Percentiles rank a stretch among this genome's conserved stretches.
Evolutionary conservation across 1,140 invertebrate species (phyloP).

Genomic region (Camponotus vicinus): DNA sequence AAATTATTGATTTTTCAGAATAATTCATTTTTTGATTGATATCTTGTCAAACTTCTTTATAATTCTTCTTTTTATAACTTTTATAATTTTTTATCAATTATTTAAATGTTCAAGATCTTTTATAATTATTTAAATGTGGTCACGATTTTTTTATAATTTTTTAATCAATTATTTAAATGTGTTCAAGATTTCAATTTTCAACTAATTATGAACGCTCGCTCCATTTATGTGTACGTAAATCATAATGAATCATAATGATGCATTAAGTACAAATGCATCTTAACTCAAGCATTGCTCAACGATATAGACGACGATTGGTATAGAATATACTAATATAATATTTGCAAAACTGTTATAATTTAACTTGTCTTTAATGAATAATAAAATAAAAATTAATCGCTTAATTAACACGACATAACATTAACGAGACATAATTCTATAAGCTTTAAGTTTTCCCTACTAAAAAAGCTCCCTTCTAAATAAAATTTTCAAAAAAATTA

Average conservation of each 20-base stretch:
- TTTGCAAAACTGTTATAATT: conserved; percentile 16
- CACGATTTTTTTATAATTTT: not conserved
- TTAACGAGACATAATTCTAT: not conserved
- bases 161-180: conserved; percentile 4
- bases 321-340: conserved; percentile 16
- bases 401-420: not conserved
- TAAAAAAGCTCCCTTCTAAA: not conserved
- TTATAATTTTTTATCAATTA: too few species aligned
- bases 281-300: conserved; percentile 26
- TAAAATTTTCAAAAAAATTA: conserved; percentile 8
- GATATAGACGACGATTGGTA: not conserved
- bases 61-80: too few species aligned
- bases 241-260: conserved; percentile 18
- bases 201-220: not conserved
- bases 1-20: not conserved
- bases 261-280: conserved; percentile 43
- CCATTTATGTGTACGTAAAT: not conserved
- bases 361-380: conserved; percentile 7
- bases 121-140: too few species aligned
- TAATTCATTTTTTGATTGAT: not conserved
- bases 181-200: conserved; percentile 18
- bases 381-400: not conserved
- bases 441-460: not conserved
- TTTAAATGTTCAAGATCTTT: not conserved
- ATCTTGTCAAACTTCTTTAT: too few species aligned